phyloP scores from a whole-genome alignment of 2,113 vertebrate genomes.

The Oreochromis aureus region DNA sequence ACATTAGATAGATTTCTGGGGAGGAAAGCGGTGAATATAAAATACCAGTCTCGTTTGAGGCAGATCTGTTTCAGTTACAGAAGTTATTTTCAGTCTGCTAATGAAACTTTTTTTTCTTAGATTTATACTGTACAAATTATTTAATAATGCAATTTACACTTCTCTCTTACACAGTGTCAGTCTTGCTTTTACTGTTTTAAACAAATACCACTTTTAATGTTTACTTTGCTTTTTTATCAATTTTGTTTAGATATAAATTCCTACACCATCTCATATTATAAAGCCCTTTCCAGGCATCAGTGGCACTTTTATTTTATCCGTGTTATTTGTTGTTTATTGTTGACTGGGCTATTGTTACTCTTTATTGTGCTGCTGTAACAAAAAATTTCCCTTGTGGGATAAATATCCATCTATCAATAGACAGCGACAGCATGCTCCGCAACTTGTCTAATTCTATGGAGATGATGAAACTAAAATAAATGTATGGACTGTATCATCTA shows the following conservation, averaged over 20 bases:
- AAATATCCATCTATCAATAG: background rate
- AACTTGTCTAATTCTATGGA: background rate
- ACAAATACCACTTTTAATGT: background rate
- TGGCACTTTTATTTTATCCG: background rate
- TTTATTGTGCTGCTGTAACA: background rate
- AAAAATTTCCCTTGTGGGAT: background rate
- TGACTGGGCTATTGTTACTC: background rate
- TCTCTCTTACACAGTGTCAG: background rate
- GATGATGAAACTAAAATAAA: background rate
- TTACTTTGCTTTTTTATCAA: background rate
- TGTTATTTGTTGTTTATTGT: background rate
- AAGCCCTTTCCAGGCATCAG: background rate
- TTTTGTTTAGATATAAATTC: background rate
- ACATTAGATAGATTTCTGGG: background rate
- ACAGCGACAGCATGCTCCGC: background rate
- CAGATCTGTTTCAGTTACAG: background rate
- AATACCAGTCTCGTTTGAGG: background rate
- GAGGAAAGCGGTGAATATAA: background rate
- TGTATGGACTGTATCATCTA: background rate
- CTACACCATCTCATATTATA: background rate
- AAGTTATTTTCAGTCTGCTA: background rate
- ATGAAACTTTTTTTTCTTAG: background rate
- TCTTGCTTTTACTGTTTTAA: background rate
- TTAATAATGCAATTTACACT: background rate
- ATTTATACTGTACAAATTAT: too few species aligned